Percentiles rank a stretch among this genome's conserved stretches.
Evolutionary conservation across 2,888 invertebrate genomes (phyloP).

Genomic region (Drosophila anomalata): DNA sequence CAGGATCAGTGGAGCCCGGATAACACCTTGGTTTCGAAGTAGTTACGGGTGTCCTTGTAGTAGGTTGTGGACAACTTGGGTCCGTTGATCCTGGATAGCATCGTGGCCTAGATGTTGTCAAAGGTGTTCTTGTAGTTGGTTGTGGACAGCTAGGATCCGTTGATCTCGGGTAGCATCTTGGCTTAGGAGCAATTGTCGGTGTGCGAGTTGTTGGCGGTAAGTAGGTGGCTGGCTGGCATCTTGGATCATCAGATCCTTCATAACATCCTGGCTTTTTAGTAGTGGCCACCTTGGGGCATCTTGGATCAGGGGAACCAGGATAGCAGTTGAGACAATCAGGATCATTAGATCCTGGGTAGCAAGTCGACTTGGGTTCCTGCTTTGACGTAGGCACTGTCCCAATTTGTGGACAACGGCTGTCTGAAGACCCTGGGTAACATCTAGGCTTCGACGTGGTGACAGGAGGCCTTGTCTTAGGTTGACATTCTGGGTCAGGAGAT

Average conservation of each 20-base stretch:
- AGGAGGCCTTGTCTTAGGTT: not conserved
- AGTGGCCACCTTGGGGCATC: slow-evolving; percentile 35
- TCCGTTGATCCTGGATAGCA: slow-evolving; percentile 49
- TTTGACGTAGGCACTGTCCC: slow-evolving; percentile 30
- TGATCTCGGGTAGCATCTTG: slow-evolving; percentile 77
- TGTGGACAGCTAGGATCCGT: slow-evolving; percentile 77
- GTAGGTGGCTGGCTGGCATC: slow-evolving; percentile 26
- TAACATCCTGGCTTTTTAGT: slow-evolving; percentile 64
- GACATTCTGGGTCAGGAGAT: slow-evolving; percentile 63
- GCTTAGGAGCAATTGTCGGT: slow-evolving; percentile 22
- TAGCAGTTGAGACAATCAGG: slow-evolving; percentile 17
- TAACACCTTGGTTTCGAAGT: slow-evolving; percentile 21
- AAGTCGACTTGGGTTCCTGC: not conserved
- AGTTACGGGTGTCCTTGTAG: not conserved
- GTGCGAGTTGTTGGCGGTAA: slow-evolving; percentile 69
- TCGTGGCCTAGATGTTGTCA: slow-evolving; percentile 13
- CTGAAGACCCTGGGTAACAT: slow-evolving; percentile 59
- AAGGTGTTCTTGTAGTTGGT: slow-evolving; percentile 35
- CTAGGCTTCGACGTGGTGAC: slow-evolving; percentile 14
- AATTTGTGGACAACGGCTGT: slow-evolving; percentile 46
- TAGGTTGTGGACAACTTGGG: slow-evolving; percentile 31
- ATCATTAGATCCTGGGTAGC: slow-evolving; percentile 64
- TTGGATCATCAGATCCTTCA: slow-evolving; percentile 82
- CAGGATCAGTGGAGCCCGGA: slow-evolving; percentile 38
- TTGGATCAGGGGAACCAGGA: slow-evolving; percentile 22